phyloP scores from a whole-genome alignment of 2,113 vertebrate species.

The Rhinolophus sinicus region DNA sequence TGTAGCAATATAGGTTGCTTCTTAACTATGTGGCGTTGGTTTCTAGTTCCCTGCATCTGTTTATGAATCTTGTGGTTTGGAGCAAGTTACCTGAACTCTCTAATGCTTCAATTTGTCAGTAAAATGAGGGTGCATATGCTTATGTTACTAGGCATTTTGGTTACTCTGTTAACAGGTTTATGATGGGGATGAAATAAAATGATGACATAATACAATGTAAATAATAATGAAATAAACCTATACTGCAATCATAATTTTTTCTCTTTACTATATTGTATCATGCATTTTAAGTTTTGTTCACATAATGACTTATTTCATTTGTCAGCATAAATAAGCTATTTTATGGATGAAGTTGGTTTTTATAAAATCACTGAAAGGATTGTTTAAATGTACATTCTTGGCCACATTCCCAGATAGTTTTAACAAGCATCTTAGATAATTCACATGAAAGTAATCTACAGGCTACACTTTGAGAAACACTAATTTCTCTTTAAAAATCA shows the following conservation, averaged over 20 bases:
- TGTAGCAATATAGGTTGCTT: neutral
- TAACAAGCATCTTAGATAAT: neutral
- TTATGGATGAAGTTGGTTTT: neutral
- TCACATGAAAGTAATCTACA: neutral
- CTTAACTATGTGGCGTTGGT: neutral
- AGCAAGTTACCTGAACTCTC: neutral
- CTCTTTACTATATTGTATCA: constrained; percentile 7
- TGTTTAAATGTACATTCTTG: neutral
- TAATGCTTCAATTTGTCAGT: neutral
- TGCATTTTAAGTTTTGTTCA: neutral
- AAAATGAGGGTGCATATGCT: neutral
- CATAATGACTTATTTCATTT: neutral
- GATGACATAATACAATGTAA: neutral
- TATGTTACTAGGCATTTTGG: neutral
- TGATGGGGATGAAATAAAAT: neutral
- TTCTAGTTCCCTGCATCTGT: neutral
- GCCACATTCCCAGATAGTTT: neutral
- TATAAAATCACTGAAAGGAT: neutral
- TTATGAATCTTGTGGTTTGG: constrained; percentile 17
- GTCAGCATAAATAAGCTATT: neutral
- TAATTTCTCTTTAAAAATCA: neutral
- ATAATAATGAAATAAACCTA: neutral
- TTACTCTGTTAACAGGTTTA: neutral
- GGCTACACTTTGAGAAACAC: neutral
- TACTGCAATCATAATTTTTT: neutral